Conservation (phyloP, 1,140 invertebrate genomes). For the Trachelipus rathkii region DNA sequence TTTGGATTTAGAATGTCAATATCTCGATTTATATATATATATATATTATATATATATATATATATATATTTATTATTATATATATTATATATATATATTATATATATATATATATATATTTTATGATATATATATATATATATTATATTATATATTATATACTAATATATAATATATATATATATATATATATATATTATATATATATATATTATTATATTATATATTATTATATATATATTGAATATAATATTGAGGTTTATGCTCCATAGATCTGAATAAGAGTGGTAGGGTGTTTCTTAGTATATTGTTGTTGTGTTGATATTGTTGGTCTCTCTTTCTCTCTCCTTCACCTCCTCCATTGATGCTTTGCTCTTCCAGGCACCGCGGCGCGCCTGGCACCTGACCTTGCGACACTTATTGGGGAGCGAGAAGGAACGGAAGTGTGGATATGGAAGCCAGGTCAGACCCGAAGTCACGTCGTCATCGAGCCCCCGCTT, state of each 20-base stretch:
- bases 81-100: too few relatives aligned
- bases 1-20: too few relatives aligned
- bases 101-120: too few relatives aligned
- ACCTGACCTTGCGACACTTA: not conserved
- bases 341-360: slow-evolving; percentile 7
- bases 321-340: not conserved
- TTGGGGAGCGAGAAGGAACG: not conserved
- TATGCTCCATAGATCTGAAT: not conserved
- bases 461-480: not conserved
- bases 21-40: too few relatives aligned
- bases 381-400: not conserved
- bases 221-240: not conserved
- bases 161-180: too few relatives aligned
- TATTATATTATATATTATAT: too few relatives aligned
- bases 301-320: not conserved
- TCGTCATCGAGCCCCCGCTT: not conserved
- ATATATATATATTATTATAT: not conserved
- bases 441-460: not conserved
- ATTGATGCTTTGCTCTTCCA: slow-evolving; percentile 7
- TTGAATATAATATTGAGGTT: not conserved
- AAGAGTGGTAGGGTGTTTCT: too few relatives aligned
- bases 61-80: too few relatives aligned
- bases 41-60: too few relatives aligned
- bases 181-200: slow-evolving; percentile 10
- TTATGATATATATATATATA: slow-evolving; percentile 15